Conservation (phyloP, 2,797 vertebrate species). For the Sylvilagus floridanus region DNA sequence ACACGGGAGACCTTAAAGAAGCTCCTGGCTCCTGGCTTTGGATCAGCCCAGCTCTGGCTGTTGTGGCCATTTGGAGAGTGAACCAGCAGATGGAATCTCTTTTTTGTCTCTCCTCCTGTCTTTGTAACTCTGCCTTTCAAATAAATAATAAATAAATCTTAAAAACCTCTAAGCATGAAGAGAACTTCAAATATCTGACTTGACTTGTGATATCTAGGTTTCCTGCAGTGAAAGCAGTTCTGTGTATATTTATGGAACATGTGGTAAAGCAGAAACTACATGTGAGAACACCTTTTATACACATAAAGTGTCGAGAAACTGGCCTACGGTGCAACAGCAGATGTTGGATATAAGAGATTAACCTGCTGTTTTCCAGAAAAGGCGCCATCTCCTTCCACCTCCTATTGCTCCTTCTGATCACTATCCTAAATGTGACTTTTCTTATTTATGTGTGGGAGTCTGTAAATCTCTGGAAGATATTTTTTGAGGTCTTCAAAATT, state of each 20-base stretch:
- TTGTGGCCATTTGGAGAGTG: too few relatives aligned
- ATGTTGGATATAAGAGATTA: fast-evolving
- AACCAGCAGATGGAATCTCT: too few relatives aligned
- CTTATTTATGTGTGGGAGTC: background rate
- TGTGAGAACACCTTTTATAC: background rate
- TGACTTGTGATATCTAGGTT: background rate
- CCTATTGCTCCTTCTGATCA: background rate
- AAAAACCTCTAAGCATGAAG: background rate
- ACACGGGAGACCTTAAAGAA: too few relatives aligned
- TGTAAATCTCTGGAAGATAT: background rate
- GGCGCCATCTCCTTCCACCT: fast-evolving
- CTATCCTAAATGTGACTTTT: background rate
- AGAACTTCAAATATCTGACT: background rate
- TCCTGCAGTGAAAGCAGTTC: background rate
- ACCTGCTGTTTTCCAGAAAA: background rate
- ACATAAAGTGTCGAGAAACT: background rate
- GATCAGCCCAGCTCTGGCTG: too few relatives aligned
- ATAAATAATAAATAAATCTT: too few relatives aligned
- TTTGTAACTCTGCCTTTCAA: too few relatives aligned
- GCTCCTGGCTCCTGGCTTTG: too few relatives aligned
- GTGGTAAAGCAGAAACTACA: background rate
- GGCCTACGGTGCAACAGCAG: background rate
- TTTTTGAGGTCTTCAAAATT: background rate
- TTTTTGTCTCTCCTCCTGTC: too few relatives aligned
- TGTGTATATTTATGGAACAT: background rate